A percentile compares a stretch with the other conserved stretches of the same genome.
phyloP scores from a whole-genome alignment of 2,113 vertebrate species.

The Halichoeres trimaculatus region DNA sequence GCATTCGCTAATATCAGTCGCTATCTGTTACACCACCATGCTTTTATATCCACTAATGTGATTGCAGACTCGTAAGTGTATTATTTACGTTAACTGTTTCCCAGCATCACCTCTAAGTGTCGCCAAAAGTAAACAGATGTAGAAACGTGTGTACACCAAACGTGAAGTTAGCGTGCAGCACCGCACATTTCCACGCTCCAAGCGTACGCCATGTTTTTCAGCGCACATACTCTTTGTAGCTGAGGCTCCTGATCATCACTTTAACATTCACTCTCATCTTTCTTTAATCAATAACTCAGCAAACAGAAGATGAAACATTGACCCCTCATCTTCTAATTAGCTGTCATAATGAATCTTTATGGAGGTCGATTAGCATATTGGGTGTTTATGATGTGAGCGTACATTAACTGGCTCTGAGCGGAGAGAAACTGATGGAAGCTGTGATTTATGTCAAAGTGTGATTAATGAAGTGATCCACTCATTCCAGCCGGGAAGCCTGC shows the following conservation, averaged over 20 bases:
- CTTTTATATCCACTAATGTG: no score
- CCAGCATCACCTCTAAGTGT: no score
- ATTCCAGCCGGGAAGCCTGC: slow-evolving; percentile 8
- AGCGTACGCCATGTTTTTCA: no score
- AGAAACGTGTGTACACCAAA: no score
- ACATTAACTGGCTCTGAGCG: slow-evolving; percentile 36
- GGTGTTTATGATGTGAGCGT: slow-evolving; percentile 24
- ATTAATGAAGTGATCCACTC: slow-evolving; percentile 38
- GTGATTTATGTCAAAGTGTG: slow-evolving; percentile 39
- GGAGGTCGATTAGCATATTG: slow-evolving; percentile 45
- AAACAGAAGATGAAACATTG: slow-evolving; percentile 41
- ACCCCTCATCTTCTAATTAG: slow-evolving; percentile 49
- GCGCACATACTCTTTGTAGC: no score
- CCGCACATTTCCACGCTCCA: no score
- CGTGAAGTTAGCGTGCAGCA: no score
- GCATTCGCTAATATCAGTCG: no score
- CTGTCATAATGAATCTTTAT: slow-evolving; percentile 54
- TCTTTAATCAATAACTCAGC: slow-evolving; percentile 31
- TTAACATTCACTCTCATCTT: background rate
- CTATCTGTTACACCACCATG: no score
- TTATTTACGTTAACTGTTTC: no score
- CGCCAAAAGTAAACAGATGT: no score
- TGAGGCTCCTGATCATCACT: background rate
- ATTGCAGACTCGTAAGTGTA: no score
- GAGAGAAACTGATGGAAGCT: slow-evolving; percentile 26